Evolutionary conservation across 2,888 invertebrate species (phyloP), one percentile per base, ranked within the genome.

Genomic region (Parnassius glacialis): DNA sequence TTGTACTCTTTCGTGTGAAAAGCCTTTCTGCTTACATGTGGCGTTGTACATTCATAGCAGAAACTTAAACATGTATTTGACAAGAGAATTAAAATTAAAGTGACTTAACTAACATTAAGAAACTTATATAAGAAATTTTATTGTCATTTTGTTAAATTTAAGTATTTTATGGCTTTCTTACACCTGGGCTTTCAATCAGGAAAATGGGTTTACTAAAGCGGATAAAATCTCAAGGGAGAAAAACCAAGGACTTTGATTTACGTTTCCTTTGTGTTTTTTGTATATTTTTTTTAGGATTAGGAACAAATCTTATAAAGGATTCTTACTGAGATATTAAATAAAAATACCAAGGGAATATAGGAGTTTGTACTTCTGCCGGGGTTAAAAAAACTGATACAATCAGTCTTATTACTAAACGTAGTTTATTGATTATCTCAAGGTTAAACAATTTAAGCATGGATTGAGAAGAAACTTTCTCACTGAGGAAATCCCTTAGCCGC

Each of bases 1-100:
- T 77, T 70, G 72, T 70, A 69, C 68, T 70, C 45, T 48, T 59
- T 52, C 56, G 52, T 44, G 57, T 13, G 48, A 64, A 69, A 70
- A 69, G 68, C 65, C 64, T 66, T 64, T 66, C 64, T 66, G 55
- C 43, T 51, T 59, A 57, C 56, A 64, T 52, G 55, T 65, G 65
- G 62, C 62, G 63, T 42, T 61, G 55, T 65, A 42, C 34, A 54
- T 57, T 20, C 44, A 50, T 52, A 57, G 11, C 42, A 47, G 54
- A 60, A 44, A 34, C 52, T 52, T 43, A 54, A 57, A 60, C 62
- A 55, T 48, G 51, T 52, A 59, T 65, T 59, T 59, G 45, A 58
- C 53, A 53, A 12, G 44, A 48, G 54, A 62, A 62, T 20, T 54
- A 50, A n/a, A 52, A 56, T 52, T 61, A 54, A 54, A 20, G 13